Percentiles rank a stretch among this genome's conserved stretches.
phyloP scores from a whole-genome alignment of 1,140 invertebrate species.

The Vanessa atalanta region DNA sequence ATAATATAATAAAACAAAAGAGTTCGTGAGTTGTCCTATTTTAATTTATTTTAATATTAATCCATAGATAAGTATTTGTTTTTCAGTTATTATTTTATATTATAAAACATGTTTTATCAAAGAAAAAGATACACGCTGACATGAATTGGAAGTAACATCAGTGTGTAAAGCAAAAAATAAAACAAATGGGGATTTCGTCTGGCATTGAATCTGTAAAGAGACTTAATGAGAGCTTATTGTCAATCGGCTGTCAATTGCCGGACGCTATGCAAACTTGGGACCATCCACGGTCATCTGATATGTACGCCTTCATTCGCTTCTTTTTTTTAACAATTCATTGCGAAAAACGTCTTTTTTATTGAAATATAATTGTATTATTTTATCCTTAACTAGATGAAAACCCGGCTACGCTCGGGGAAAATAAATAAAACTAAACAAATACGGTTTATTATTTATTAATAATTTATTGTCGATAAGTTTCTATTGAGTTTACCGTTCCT shows the following conservation, averaged over 20 bases:
- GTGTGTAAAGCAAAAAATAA: slow-evolving; percentile 5
- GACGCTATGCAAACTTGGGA: slow-evolving; percentile 50
- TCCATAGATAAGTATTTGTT: too few species aligned
- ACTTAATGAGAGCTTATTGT: slow-evolving; percentile 66
- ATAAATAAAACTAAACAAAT: too few species aligned
- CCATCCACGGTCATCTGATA: slow-evolving; percentile 24
- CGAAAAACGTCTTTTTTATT: neutral
- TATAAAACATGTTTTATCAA: neutral
- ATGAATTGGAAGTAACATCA: neutral
- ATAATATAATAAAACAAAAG: too few species aligned
- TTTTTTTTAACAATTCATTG: neutral
- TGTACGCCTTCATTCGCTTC: neutral
- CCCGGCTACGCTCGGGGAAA: too few species aligned
- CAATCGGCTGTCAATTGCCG: slow-evolving; percentile 53
- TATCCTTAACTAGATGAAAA: too few species aligned
- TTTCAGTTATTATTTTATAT: too few species aligned
- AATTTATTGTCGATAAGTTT: too few species aligned
- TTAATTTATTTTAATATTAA: too few species aligned
- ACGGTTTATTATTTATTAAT: too few species aligned
- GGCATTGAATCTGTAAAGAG: slow-evolving; percentile 32
- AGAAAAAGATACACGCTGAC: neutral
- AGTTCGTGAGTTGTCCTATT: too few species aligned
- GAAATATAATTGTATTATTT: too few species aligned
- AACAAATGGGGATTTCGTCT: slow-evolving; percentile 22
- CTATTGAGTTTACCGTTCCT: too few species aligned